Base-by-base conservation (phyloP, 2,113 vertebrate species). In the Vimba vimba region DNA sequence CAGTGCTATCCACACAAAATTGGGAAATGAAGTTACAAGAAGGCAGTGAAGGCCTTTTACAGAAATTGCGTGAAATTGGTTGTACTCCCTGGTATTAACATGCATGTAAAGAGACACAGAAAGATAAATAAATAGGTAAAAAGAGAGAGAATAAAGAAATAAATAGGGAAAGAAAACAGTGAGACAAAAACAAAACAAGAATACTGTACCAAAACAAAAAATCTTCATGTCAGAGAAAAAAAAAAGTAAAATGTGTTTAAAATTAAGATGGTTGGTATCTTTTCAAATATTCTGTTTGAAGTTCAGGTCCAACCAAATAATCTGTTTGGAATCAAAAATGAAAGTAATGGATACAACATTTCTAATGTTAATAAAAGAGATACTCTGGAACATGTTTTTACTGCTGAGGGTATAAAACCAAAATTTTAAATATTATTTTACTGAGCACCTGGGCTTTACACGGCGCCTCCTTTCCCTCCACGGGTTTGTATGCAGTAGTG, bases 281-380 rank as follows among this genome's bases (percentile, higher is more conserved):
- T 36, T 74, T 86, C 79, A 86, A 82, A 86, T 57, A 86, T 88
- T 83, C 91, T 91, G 90, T 91, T 87, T 87, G 73, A 87, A 86
- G 85, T 87, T 73, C 45, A 45, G 81, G 76, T 87, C 85, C 75
- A 87, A 66, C 33, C 25, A 80, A 85, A 85, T 83, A 86, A 85
- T 87, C 83, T 85, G 85, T 83, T 88, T 86, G n/a, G 43, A 75
- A 75, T 75, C 45, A 45, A 82, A 79, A 82, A 74, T 85, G 50
- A 69, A 80, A 81, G 52, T 27, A 55, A 59, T 60, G 78, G 55
- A 71, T 36, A 33, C 68, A 81, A 79, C 71, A 55, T 39, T 80
- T n/a, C 25, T 85, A 86, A 60, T 82, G 39, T 57, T 84, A 88
- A 83, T 82, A 52, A 86, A 84, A 83, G 82, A 87, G 75, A 52